These are phyloP conservation scores for Sebastolobus altivelis DNA, from an alignment of 2,797 vertebrate species.

Conservation along the genomic window DNA sequence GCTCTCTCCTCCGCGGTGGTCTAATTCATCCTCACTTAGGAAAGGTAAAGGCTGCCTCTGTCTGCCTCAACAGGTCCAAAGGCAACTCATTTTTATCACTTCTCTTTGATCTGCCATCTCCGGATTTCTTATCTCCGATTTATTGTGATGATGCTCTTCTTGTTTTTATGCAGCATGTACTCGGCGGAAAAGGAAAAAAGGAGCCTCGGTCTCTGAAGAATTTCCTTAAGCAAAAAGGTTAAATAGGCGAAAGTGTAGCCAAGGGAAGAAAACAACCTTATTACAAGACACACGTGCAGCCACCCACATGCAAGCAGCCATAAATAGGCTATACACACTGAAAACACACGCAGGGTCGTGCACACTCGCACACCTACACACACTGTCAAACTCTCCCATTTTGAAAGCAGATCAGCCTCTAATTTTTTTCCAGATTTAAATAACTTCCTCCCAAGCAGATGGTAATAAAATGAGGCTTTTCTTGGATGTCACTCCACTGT, in stretches of 20 bases:
- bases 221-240: slow-evolving; percentile 53
- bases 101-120: slow-evolving; percentile 42
- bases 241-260: slow-evolving; percentile 48
- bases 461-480: slow-evolving; percentile 59
- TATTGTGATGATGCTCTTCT: slow-evolving; percentile 23
- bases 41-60: slow-evolving; percentile 60
- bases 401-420: slow-evolving; percentile 46
- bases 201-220: slow-evolving; percentile 20
- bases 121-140: slow-evolving; percentile 43
- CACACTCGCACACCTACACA: slow-evolving; percentile 39
- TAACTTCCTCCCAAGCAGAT: slow-evolving; percentile 67
- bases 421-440: slow-evolving; percentile 59
- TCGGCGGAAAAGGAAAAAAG: slow-evolving; percentile 16
- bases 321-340: neutral
- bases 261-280: slow-evolving; percentile 49
- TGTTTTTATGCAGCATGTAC: slow-evolving; percentile 19
- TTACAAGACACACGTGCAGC: slow-evolving; percentile 26
- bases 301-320: slow-evolving; percentile 41
- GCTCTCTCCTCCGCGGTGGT: slow-evolving; percentile 44
- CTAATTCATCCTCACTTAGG: slow-evolving; percentile 70
- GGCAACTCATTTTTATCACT: slow-evolving; percentile 38
- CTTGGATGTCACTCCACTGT: slow-evolving; percentile 28
- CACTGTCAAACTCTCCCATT: slow-evolving; percentile 34
- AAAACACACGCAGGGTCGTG: slow-evolving; percentile 18
- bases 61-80: slow-evolving; percentile 57